Evolutionary conservation across 1,140 invertebrate species (phyloP), one percentile per base, ranked within the genome.

Genomic region (Atta colombica): DNA sequence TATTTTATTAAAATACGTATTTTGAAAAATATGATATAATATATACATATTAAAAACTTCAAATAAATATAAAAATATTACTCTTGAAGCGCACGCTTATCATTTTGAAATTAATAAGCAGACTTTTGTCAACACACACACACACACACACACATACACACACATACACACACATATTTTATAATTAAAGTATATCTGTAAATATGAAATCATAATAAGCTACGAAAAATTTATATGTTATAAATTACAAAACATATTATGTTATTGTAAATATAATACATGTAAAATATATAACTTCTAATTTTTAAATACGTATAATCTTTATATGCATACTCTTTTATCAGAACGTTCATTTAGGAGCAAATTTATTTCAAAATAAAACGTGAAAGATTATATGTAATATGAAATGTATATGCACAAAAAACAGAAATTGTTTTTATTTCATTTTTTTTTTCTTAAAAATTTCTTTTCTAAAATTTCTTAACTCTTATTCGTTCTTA

Each of bases 341-440:
- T 14, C 2, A 49, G 5, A 35, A 35, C 2, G 12, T 49, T 49
- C 49, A 49, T 7, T 39, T 8, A 49, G 18, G 0, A 55, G 3
- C 7, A 18, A 71, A 51, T 51, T 63, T 63, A 71, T 71, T 53
- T 71, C 16, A 51, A 71, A 53, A 28, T 51, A 51, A n/a, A 28
- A 49, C 5, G 0, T 39, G 51, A 53, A 28, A 71, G 5, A 16
- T 53, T 51, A 28, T 28, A 53, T 51, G 53, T 18, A 25, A 28
- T 10, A 69, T 2, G 16, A 53, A 71, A 53, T 65, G 7, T 28
- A 31, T 18, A n/a, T 53, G 7, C 2, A 21, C 1, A 4, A 71
- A 51, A 71, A 53, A 71, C 0, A 71, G 18, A 71, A 18, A 53
- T 16, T 18, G 28, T 25, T 72, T 53, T 53, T 39, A n/a, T 14